phyloP scores from a whole-genome alignment of 2,113 vertebrate species.

The Thinocorus orbignyianus region DNA sequence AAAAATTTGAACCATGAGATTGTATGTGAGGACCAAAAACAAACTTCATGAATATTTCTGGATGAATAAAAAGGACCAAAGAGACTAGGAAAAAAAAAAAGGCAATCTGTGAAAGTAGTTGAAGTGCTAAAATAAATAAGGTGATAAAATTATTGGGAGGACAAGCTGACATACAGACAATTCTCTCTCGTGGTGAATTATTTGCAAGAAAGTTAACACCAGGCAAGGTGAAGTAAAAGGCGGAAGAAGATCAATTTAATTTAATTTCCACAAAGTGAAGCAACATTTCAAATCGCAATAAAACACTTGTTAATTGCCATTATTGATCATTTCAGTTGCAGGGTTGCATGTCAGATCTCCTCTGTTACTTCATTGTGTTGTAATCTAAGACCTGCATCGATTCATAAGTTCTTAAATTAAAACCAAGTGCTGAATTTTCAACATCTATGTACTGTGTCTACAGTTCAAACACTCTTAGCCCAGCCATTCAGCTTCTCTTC shows the following conservation, averaged over 20 bases:
- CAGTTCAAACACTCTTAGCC: background rate
- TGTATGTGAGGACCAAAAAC: background rate
- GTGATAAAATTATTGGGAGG: background rate
- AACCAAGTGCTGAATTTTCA: background rate
- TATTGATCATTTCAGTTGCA: constrained; percentile 40
- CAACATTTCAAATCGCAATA: constrained; percentile 53
- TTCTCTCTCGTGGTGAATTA: background rate
- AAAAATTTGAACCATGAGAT: background rate
- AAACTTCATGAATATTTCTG: background rate
- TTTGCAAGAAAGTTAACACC: constrained; percentile 9
- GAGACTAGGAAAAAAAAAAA: background rate
- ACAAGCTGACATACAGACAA: background rate
- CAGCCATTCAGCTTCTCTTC: background rate
- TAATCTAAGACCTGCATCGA: constrained; percentile 33
- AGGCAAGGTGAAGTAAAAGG: constrained; percentile 44
- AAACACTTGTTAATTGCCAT: constrained; percentile 56
- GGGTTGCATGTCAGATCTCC: background rate
- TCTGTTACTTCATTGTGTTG: background rate
- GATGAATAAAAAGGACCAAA: background rate
- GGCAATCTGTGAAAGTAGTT: background rate
- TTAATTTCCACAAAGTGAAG: constrained; percentile 62
- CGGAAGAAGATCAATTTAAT: constrained; percentile 42
- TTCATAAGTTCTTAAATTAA: constrained; percentile 42
- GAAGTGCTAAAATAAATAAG: constrained; percentile 1
- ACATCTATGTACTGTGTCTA: background rate